Evolutionary conservation across 2,113 vertebrate genomes (phyloP).

Genomic region (Centropus unirufus): DNA sequence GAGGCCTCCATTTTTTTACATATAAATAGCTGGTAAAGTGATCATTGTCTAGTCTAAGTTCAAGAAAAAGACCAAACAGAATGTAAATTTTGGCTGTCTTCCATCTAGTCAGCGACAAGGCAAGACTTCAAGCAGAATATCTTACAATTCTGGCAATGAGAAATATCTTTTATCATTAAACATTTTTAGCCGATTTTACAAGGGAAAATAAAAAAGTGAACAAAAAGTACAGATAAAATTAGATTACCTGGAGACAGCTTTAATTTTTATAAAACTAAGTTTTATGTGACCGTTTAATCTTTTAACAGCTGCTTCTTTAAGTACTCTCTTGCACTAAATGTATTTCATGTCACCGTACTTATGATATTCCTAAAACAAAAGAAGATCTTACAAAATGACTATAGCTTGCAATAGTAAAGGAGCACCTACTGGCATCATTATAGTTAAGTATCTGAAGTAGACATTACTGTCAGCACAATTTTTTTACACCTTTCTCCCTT

Average conservation of each 20-base stretch:
- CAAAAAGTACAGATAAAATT: slow-evolving; percentile 35
- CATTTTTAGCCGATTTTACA: not conserved
- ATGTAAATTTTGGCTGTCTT: slow-evolving; percentile 27
- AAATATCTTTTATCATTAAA: not conserved
- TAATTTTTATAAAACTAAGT: slow-evolving; percentile 32
- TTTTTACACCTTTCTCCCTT: slow-evolving; percentile 34
- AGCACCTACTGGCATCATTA: slow-evolving; percentile 62
- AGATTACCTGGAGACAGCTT: slow-evolving; percentile 56
- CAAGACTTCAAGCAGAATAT: slow-evolving; percentile 13
- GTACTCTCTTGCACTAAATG: slow-evolving; percentile 63
- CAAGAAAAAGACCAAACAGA: slow-evolving; percentile 51
- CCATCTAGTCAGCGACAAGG: not conserved
- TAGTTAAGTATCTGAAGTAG: slow-evolving; percentile 65
- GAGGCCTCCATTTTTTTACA: slow-evolving; percentile 44
- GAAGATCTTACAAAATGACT: slow-evolving; percentile 31
- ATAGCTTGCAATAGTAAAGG: slow-evolving; percentile 44
- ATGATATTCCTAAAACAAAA: slow-evolving; percentile 63
- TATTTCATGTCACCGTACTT: slow-evolving; percentile 53
- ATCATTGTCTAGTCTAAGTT: slow-evolving; percentile 52
- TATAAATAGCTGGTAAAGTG: slow-evolving; percentile 49
- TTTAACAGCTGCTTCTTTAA: slow-evolving; percentile 62
- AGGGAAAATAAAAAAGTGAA: not conserved
- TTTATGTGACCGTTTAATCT: slow-evolving; percentile 56
- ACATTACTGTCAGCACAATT: slow-evolving; percentile 62
- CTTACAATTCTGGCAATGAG: not conserved